These are phyloP conservation scores for Amblyornis subalaris DNA, from an alignment of 2,113 vertebrate species.

Conservation along the genomic window DNA sequence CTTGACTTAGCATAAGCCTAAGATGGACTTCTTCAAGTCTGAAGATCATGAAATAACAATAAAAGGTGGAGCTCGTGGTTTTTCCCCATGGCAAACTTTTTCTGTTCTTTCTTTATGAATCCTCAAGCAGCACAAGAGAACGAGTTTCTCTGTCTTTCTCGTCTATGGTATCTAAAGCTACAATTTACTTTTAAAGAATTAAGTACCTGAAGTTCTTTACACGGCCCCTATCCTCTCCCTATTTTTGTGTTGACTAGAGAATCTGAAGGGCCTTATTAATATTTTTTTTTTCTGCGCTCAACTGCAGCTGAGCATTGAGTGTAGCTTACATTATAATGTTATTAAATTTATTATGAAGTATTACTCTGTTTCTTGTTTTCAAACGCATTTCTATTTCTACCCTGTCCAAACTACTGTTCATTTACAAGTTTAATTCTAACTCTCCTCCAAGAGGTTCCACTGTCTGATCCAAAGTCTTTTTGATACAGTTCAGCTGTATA, in stretches of 20 bases:
- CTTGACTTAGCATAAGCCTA: background rate
- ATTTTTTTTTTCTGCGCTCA: background rate
- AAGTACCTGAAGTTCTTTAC: background rate
- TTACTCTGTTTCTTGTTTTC: background rate
- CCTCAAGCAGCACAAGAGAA: background rate
- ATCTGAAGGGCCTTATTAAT: background rate
- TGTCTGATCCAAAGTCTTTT: background rate
- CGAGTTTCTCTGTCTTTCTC: background rate
- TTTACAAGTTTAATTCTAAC: background rate
- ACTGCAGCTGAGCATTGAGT: background rate
- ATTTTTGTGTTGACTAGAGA: background rate
- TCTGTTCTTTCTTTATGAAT: background rate
- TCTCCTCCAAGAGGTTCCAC: background rate
- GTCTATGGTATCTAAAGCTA: background rate
- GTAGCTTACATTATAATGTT: background rate
- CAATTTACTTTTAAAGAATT: background rate
- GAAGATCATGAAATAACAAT: background rate
- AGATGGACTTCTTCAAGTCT: background rate
- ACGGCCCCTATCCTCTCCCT: background rate
- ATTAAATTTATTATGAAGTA: background rate
- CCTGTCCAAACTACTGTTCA: background rate
- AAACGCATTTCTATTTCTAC: background rate
- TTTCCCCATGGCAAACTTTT: accelerated
- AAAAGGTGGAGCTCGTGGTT: background rate
- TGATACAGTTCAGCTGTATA: background rate